Base-by-base conservation (phyloP, 1,140 invertebrate genomes). In the Tigriopus japonicus region DNA sequence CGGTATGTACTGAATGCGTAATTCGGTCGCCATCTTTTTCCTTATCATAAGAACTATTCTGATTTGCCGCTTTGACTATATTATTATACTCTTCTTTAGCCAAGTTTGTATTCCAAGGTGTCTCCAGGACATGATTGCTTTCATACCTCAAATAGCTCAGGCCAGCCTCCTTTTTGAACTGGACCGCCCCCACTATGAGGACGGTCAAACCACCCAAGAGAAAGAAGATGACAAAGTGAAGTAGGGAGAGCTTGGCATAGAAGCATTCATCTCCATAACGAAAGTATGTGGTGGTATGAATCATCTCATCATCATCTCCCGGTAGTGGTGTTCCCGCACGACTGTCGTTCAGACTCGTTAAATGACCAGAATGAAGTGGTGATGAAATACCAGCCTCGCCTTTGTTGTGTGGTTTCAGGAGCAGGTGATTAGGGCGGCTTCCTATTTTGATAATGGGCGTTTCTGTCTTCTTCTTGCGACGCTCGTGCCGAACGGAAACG, bases 401-500 rank as follows among this genome's bases (percentile, higher is more conserved):
- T n/a, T 17, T n/a, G 15, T n/a, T 21, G 15, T 54, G 24, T n/a
- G 52, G 52, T 24, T 54, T 54, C 17, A 54, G 52, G 14, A 54
- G 24, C 17, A 54, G 52, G 15, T 60, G 56, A 24, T 56, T 59
- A 24, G 43, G 15, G 19, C 58, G 42, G 41, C 56, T 35, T 62
- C 75, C 78, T 62, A 71, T 70, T 54, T 80, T 72, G 28, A 35
- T 35, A 35, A 35, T 35, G 28, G 28, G 28, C 9, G 28, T 35
- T 73, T 84, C 84, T 35, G 21, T n/a, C 67, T 85, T 82, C 65
- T 80, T 79, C 63, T 83, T 79, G 55, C 82, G 74, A 63, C 83
- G 74, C 70, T 85, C 83, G 71, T 85, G 82, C 68, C 83, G 80
- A 23, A 86, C 83, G 17, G 84, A 82, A 70, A 86, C 83, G 64